phyloP scores from a whole-genome alignment of 1,140 invertebrate species.

The Theocolax elegans region DNA sequence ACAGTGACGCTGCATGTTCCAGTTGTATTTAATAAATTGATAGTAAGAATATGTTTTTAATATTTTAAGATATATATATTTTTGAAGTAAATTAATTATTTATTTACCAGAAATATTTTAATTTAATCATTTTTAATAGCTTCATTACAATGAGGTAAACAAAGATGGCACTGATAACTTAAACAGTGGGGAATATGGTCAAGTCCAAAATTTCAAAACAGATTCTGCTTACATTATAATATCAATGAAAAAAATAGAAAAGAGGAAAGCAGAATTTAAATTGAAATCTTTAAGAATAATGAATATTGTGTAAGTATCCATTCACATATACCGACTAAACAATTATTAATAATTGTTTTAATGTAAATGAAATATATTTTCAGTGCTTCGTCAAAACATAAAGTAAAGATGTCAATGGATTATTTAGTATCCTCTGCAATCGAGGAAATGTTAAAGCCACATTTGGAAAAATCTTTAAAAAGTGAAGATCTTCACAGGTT shows the following conservation, averaged over 20 bases:
- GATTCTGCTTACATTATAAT: background rate
- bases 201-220: background rate
- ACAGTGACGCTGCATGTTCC: background rate
- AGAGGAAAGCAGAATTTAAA: background rate
- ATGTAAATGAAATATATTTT: too few relatives aligned
- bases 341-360: background rate
- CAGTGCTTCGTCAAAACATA: background rate
- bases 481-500: background rate
- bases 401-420: background rate
- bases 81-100: too few relatives aligned
- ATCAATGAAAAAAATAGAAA: background rate
- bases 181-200: background rate
- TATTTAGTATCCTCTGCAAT: background rate
- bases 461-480: background rate
- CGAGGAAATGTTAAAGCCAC: background rate
- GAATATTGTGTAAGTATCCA: background rate
- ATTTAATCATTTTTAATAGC: background rate
- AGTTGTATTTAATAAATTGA: background rate
- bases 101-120: too few relatives aligned
- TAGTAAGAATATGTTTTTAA: background rate
- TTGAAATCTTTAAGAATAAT: background rate
- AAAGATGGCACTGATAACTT: background rate
- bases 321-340: background rate
- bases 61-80: too few relatives aligned
- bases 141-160: background rate